These are phyloP conservation scores for Phalacrocorax brasilianus DNA, from an alignment of 2,113 vertebrate species.

Conservation along the genomic window DNA sequence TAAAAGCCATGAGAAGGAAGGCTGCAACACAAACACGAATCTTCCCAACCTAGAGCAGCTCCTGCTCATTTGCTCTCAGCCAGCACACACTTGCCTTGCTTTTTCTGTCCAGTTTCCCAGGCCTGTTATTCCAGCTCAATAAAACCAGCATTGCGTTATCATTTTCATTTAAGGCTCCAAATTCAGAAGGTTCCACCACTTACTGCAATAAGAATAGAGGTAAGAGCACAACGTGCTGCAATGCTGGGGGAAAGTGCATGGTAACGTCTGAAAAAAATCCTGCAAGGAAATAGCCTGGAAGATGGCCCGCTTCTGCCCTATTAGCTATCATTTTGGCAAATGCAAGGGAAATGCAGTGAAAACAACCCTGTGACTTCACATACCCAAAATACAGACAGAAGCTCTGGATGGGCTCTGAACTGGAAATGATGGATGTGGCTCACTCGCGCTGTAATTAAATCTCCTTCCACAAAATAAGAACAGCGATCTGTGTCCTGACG, in stretches of 20 bases:
- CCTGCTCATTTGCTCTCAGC: background rate
- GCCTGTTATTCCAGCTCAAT: background rate
- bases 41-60: background rate
- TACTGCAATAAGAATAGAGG: background rate
- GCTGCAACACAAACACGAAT: background rate
- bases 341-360: background rate
- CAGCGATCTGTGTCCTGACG: conserved; percentile 18
- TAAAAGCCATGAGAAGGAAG: background rate
- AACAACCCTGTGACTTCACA: background rate
- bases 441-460: conserved; percentile 51
- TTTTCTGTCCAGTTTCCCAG: background rate
- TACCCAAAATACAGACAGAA: background rate
- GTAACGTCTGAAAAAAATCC: background rate
- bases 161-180: background rate
- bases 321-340: background rate
- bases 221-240: background rate
- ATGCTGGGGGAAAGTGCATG: background rate
- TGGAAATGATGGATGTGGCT: conserved; percentile 67
- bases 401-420: conserved; percentile 18
- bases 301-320: background rate
- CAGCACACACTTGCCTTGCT: background rate
- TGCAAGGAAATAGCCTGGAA: background rate
- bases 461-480: conserved; percentile 47
- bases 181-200: background rate
- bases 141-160: background rate